phyloP scores from a whole-genome alignment of 2,888 invertebrate species.

The Ischnus inquisitorius region DNA sequence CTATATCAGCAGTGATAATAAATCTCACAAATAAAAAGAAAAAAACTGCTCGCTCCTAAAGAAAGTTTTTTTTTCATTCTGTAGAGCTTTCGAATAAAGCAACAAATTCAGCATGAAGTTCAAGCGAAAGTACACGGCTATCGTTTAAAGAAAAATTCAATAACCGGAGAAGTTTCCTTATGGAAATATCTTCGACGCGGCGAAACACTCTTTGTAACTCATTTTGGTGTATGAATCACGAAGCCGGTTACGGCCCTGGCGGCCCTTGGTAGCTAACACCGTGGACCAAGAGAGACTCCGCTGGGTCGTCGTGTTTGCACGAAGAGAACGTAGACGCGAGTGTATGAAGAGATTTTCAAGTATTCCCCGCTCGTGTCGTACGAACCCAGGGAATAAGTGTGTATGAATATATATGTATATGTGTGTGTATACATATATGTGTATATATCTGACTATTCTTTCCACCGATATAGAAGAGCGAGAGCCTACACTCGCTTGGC shows the following conservation, averaged over 20 bases:
- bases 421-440: neutral
- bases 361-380: conserved; percentile 54
- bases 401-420: neutral
- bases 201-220: conserved; percentile 18
- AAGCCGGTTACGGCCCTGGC: conserved; percentile 28
- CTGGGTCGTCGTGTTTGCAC: conserved; percentile 60
- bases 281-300: conserved; percentile 19
- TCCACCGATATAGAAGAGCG: conserved; percentile 59
- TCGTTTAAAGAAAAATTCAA: neutral
- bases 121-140: too few species aligned
- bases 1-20: too few species aligned
- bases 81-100: too few species aligned
- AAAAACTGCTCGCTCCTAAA: too few species aligned
- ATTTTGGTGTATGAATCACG: conserved; percentile 27
- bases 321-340: conserved; percentile 41
- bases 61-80: too few species aligned
- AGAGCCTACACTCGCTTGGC: conserved; percentile 43
- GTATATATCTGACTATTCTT: conserved; percentile 46
- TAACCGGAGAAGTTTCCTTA: neutral
- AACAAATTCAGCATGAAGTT: too few species aligned
- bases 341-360: conserved; percentile 64
- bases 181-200: neutral
- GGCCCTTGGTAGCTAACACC: conserved; percentile 40
- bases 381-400: conserved; percentile 42
- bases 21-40: too few species aligned